These are phyloP conservation scores for Hypomecis atomaria DNA, from an alignment of 2,888 invertebrate genomes.

Conservation along the genomic window DNA sequence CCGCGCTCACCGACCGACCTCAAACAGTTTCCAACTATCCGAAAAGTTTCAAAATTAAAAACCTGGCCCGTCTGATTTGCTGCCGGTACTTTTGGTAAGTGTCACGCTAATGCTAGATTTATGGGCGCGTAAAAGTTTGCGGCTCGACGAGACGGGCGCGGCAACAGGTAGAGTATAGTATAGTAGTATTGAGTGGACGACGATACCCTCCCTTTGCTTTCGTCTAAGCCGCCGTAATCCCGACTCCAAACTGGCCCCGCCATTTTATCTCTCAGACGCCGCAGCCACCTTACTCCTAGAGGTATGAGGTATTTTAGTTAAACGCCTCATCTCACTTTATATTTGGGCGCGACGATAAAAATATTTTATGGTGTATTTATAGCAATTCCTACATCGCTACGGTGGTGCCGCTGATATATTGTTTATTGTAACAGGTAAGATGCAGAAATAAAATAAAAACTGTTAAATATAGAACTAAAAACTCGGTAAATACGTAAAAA, in stretches of 20 bases:
- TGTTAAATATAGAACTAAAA: no score
- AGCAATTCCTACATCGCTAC: not conserved
- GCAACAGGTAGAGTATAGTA: slow-evolving; percentile 68
- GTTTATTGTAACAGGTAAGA: not conserved
- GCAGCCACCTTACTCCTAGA: slow-evolving; percentile 27
- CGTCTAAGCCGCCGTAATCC: slow-evolving; percentile 62
- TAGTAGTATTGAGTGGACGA: slow-evolving; percentile 67
- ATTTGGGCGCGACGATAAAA: slow-evolving; percentile 22
- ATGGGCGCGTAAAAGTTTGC: slow-evolving; percentile 70
- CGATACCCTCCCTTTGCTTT: slow-evolving; percentile 63
- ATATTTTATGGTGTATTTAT: slow-evolving; percentile 18
- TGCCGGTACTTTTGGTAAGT: slow-evolving; percentile 65
- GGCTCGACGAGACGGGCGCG: slow-evolving; percentile 56
- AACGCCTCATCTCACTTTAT: slow-evolving; percentile 38
- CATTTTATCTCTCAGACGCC: slow-evolving; percentile 60
- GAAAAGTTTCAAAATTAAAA: slow-evolving; percentile 54
- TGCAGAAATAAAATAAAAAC: no score
- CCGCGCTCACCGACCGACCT: not conserved
- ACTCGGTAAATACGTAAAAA: no score
- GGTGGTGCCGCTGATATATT: not conserved
- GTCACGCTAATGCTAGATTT: slow-evolving; percentile 40
- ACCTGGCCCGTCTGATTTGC: not conserved
- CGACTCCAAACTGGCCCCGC: slow-evolving; percentile 59
- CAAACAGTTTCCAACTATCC: slow-evolving; percentile 57
- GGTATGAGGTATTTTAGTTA: slow-evolving; percentile 30